phyloP scores from a whole-genome alignment of 2,888 invertebrate species.

The Aradus depressus region DNA sequence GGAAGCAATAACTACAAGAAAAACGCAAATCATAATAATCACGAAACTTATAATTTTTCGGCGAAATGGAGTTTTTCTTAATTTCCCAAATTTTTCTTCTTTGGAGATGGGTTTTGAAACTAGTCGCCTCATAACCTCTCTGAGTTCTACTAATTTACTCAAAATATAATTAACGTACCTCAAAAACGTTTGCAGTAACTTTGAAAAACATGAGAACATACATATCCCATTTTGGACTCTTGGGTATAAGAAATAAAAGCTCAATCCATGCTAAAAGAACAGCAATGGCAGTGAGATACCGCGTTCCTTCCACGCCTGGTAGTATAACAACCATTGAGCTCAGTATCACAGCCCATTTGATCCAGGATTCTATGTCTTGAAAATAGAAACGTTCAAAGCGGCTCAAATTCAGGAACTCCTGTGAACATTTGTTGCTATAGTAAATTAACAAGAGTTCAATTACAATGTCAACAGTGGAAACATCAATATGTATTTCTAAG shows the following conservation, averaged over 20 bases:
- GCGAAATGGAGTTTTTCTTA: too few relatives aligned
- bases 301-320: neutral
- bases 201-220: constrained; percentile 51
- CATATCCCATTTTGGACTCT: constrained; percentile 46
- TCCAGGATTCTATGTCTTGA: constrained; percentile 45
- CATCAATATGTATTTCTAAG: too few relatives aligned
- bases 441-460: too few relatives aligned
- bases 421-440: constrained; percentile 35
- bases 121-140: too few relatives aligned
- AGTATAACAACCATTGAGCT: constrained; percentile 35
- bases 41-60: too few relatives aligned
- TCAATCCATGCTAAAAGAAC: constrained; percentile 46
- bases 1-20: too few relatives aligned
- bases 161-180: constrained; percentile 36
- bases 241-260: constrained; percentile 45
- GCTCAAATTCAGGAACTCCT: constrained; percentile 44
- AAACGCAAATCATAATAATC: too few relatives aligned
- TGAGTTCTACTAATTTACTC: neutral
- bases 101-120: too few relatives aligned
- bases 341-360: constrained; percentile 42
- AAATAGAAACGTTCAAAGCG: constrained; percentile 43
- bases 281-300: constrained; percentile 42
- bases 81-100: too few relatives aligned
- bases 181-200: constrained; percentile 45
- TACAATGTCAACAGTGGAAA: too few relatives aligned